Evolutionary conservation across 2,113 vertebrate genomes (phyloP), one percentile per base, ranked within the genome.

Genomic region (Caranx melampygus): DNA sequence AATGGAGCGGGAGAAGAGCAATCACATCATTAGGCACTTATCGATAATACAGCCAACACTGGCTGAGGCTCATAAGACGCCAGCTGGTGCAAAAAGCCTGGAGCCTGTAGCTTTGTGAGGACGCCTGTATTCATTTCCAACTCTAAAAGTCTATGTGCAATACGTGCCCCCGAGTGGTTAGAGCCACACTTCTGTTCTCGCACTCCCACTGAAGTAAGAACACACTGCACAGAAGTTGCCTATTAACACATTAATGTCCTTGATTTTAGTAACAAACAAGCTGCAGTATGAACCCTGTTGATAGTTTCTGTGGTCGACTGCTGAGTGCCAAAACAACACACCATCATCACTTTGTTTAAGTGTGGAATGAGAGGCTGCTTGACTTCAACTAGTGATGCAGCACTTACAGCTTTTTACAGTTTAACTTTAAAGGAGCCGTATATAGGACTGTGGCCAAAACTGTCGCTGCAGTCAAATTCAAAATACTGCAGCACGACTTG

Each of bases 21-120:
- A 87, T 88, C 86, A 86, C 89, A 79, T 87, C 85, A 90, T 91
- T 90, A 87, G 73, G 61, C 58, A 82, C 65, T 79, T 82, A 90
- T 90, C 57, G 70, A 85, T 88, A 85, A 82, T 69, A 72, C 66
- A 49, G 80, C 63, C 72, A 82, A 67, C 78, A 42, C 76, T 63
- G 49, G 71, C 80, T 55, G 77, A 78, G 72, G 76, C 83, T 88
- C 83, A 83, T 80, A 82, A 87, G 66, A 81, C 52, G 42, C 76
- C 68, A 82, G 78, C 73, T 77, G 86, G 63, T 0, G 65, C 71
- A 66, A 78, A 49, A 75, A 77, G 68, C 72, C 31, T 20, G 45
- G 59, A 83, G 78, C 83, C 81, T 14, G 11, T 62, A 70, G 72
- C 70, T 77, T 69, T 68, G 64, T 15, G 58, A 72, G 20, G 65